phyloP scores from a whole-genome alignment of 23 tunicate genomes.

The Trididemnum clinides region DNA sequence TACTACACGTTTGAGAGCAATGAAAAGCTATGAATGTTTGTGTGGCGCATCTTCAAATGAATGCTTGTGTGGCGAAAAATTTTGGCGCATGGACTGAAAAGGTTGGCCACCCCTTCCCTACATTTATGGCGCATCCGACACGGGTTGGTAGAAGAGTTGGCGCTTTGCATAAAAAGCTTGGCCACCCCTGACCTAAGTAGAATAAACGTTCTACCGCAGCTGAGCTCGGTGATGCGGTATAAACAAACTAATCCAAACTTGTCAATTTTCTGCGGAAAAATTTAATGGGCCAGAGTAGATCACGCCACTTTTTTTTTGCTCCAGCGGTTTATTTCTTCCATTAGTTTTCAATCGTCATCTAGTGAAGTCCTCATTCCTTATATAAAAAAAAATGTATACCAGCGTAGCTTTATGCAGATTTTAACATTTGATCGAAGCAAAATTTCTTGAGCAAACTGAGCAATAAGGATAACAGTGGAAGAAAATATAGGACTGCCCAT shows the following conservation, averaged over 20 bases:
- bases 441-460: neutral
- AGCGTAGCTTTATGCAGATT: neutral
- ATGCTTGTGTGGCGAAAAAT: too few relatives aligned
- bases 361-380: neutral
- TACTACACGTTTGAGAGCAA: too few relatives aligned
- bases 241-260: neutral
- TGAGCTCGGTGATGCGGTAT: neutral
- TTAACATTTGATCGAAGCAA: neutral
- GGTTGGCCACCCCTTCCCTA: too few relatives aligned
- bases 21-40: too few relatives aligned
- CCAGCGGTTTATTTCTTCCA: neutral
- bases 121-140: too few relatives aligned
- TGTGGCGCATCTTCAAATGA: too few relatives aligned
- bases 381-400: neutral
- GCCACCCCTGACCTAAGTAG: too few relatives aligned
- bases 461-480: neutral
- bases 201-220: slow-evolving; percentile 5
- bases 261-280: neutral
- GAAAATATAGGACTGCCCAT: neutral
- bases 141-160: too few relatives aligned
- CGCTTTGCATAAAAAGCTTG: too few relatives aligned
- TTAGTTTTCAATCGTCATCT: neutral
- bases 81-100: too few relatives aligned
- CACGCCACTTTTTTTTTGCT: neutral
- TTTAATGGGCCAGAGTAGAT: neutral